Evolutionary conservation across 2,113 vertebrate species (phyloP).

Genomic region (Diadophis punctatus): DNA sequence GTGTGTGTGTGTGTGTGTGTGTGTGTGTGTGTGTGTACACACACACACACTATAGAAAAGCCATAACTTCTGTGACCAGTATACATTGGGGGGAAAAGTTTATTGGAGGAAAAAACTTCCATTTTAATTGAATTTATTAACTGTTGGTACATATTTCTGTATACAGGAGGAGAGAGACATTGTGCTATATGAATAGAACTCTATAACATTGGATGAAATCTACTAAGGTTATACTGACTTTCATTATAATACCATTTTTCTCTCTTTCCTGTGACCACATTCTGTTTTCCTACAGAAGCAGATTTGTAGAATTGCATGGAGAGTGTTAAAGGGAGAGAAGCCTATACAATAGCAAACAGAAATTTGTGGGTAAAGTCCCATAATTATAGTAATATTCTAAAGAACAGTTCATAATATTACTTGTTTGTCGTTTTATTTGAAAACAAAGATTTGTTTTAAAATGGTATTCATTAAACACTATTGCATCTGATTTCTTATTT

Average conservation of each 20-base stretch:
- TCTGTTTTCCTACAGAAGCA: neutral
- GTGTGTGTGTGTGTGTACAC: too few relatives aligned
- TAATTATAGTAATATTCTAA: neutral
- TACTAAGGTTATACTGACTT: neutral
- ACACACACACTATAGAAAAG: neutral
- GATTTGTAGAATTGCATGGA: neutral
- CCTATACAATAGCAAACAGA: neutral
- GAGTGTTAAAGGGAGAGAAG: neutral
- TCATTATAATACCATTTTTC: neutral
- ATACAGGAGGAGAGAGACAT: neutral
- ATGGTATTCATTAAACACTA: constrained; percentile 1
- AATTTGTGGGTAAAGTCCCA: neutral
- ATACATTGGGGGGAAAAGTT: neutral
- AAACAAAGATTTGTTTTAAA: neutral
- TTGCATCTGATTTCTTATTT: constrained; percentile 8
- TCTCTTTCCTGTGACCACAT: neutral
- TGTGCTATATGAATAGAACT: neutral
- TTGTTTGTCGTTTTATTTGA: neutral
- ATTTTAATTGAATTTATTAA: neutral
- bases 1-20: too few relatives aligned
- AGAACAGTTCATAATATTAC: neutral
- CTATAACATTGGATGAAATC: neutral
- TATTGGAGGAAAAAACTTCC: neutral
- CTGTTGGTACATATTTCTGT: neutral
- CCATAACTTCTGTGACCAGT: neutral